Conservation (phyloP, 2,888 invertebrate genomes). For the Sialis lutaria region DNA sequence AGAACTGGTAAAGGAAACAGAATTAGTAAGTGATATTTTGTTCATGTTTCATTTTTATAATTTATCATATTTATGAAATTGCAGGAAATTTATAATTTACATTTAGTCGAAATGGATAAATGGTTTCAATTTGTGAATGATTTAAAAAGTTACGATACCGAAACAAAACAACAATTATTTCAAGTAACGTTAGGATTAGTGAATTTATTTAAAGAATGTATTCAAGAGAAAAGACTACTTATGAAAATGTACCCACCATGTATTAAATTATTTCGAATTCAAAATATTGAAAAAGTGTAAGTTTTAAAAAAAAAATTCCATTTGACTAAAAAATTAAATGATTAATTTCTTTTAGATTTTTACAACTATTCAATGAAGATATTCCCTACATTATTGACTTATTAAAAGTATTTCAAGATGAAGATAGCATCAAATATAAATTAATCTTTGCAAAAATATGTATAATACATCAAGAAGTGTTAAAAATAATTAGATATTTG, state of each 20-base stretch:
- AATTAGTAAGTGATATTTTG: neutral
- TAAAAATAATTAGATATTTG: neutral
- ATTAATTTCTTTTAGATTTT: neutral
- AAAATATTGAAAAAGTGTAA: neutral
- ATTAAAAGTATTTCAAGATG: neutral
- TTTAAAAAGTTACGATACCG: too few relatives aligned
- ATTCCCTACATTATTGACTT: neutral
- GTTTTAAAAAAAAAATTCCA: neutral
- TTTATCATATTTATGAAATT: too few relatives aligned
- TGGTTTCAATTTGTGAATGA: too few relatives aligned
- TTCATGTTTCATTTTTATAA: too few relatives aligned
- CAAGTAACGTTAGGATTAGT: neutral
- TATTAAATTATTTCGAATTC: neutral
- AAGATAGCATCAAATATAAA: too few relatives aligned
- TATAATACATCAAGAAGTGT: neutral
- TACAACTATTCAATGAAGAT: neutral
- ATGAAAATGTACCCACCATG: neutral
- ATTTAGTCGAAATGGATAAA: too few relatives aligned
- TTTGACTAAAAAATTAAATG: neutral
- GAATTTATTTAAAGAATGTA: neutral
- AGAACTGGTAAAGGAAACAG: neutral
- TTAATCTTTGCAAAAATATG: neutral
- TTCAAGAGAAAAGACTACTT: neutral
- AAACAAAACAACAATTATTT: neutral
- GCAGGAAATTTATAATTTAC: too few relatives aligned